A percentile compares a stretch with the other conserved stretches of the same genome.
phyloP scores from a whole-genome alignment of 2,888 invertebrate species.

The Diadegma fenestrale region DNA sequence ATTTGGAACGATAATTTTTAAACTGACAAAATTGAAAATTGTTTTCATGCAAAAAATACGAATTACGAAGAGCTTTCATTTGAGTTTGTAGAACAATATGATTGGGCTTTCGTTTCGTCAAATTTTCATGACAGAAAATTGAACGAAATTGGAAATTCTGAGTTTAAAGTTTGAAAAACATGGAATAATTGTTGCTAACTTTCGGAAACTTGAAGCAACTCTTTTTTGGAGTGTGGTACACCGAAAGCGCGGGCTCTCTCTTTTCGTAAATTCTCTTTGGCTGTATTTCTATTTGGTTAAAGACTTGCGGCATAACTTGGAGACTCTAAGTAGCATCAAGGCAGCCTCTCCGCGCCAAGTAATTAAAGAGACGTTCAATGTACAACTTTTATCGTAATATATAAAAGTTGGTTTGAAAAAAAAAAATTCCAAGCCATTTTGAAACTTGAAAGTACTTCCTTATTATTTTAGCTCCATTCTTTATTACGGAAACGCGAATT shows the following conservation, averaged over 20 bases:
- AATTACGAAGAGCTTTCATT: background rate
- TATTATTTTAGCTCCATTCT: conserved; percentile 5
- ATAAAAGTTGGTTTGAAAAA: conserved; percentile 7
- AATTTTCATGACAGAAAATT: background rate
- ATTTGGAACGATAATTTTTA: no score
- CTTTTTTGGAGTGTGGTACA: background rate
- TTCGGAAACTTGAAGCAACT: background rate
- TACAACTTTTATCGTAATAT: conserved; percentile 28
- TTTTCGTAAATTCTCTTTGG: background rate
- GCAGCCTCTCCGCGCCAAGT: conserved; percentile 10
- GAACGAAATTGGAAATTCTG: background rate
- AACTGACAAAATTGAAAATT: no score
- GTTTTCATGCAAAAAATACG: background rate
- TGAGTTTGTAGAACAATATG: background rate
- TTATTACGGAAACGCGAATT: background rate
- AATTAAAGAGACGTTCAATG: conserved; percentile 44
- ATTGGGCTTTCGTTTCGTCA: background rate
- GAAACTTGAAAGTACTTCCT: conserved; percentile 28
- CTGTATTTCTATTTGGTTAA: conserved; percentile 30
- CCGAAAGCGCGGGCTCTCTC: background rate
- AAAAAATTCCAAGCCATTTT: conserved; percentile 21
- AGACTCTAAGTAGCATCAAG: conserved; percentile 34
- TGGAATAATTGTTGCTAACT: background rate
- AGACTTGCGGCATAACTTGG: conserved; percentile 23
- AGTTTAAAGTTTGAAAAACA: background rate